Base-by-base conservation (phyloP, 2,113 vertebrate genomes). In the Octodon degus region DNA sequence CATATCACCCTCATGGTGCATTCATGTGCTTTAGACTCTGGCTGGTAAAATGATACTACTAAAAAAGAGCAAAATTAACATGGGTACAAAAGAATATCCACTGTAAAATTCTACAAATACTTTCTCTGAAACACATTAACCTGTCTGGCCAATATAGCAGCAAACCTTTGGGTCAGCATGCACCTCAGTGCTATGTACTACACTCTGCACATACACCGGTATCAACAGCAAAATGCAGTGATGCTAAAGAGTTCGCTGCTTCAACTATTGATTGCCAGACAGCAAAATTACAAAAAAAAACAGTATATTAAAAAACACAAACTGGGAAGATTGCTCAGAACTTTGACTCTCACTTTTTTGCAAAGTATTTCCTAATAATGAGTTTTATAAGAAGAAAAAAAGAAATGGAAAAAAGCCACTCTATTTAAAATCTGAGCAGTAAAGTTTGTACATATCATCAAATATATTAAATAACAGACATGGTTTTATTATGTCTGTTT, bases 51-150 rank as follows among this genome's bases (percentile, higher is more conserved):
- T 90, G 94, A 98, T 91, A 97, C 91, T 90, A 95, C 91, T 97
- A 93, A 94, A 97, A 98, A 97, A 96, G 82, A 82, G 82, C 77
- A 98, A 98, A 98, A 98, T 96, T 94, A 97, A 94, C 96, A 97
- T 12, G 40, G 91, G 92, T 97, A 97, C 87, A 94, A 97, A 97
- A 96, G 97, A 96, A 32, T 34, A 98, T 86, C 58, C 90, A 93
- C 53, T 84, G 40, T 91, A 97, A 96, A 98, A 98, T 98, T 98
- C 97, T 96, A 67, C 47, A 97, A 77, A 96, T 97, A 94, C 53
- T 97, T 98, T 82, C 94, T 97, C 79, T 50, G 91, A 96, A 97
- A 97, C 90, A 95, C 22, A 96, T 76, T 86, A 97, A 97, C 74
- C 70, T 97, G 92, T 34, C 40, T 93, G 93, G 60, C 72, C 95